Evolutionary conservation across 2,888 invertebrate genomes (phyloP).

Genomic region (Eupelmus urozonus): DNA sequence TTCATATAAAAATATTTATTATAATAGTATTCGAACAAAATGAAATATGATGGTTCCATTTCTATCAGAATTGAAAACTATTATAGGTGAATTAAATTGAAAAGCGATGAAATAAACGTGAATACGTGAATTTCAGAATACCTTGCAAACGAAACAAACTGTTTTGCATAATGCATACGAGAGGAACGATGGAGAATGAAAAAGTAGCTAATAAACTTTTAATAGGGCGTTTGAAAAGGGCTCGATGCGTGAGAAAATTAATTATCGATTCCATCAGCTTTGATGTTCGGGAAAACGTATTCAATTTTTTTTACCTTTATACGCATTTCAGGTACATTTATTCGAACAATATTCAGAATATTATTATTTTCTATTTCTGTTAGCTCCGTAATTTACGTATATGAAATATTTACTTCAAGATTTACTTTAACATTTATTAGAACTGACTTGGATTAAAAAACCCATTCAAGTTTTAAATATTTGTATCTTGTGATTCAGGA

Average conservation of each 20-base stretch:
- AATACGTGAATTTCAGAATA: neutral
- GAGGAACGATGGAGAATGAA: neutral
- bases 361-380: no score
- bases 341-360: no score
- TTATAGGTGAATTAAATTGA: neutral
- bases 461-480: no score
- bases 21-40: neutral
- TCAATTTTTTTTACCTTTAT: no score
- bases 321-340: no score
- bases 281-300: neutral
- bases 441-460: no score
- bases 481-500: no score
- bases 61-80: neutral
- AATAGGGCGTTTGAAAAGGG: conserved; percentile 4
- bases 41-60: neutral
- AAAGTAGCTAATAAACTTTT: conserved; percentile 20
- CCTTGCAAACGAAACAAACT: conserved; percentile 33
- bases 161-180: conserved; percentile 3
- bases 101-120: neutral
- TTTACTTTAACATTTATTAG: no score
- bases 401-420: no score
- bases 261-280: conserved; percentile 23
- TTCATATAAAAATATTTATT: neutral
- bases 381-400: no score
- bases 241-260: conserved; percentile 12